phyloP scores from a whole-genome alignment of 2,888 invertebrate species.

The Drosophila neutralis region DNA sequence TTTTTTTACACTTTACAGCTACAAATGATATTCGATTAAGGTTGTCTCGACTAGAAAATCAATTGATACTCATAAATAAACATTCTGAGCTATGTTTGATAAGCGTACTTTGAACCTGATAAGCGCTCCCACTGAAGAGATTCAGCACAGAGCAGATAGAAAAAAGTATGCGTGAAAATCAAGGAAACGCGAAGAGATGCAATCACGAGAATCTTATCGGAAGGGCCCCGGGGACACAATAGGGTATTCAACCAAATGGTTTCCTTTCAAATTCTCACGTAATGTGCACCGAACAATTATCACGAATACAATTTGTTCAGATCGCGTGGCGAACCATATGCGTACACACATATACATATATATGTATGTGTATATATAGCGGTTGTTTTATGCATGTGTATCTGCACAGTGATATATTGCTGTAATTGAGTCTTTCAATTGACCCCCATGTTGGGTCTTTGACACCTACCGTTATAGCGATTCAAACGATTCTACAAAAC shows the following conservation, averaged over 20 bases:
- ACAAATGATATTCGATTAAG: constrained; percentile 20
- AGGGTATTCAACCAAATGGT: constrained; percentile 20
- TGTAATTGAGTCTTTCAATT: constrained; percentile 81
- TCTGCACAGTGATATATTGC: constrained; percentile 58
- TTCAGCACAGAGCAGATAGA: constrained; percentile 14
- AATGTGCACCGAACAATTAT: constrained; percentile 44
- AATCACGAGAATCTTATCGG: constrained; percentile 27
- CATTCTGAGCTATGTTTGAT: constrained; percentile 36
- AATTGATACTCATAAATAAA: constrained; percentile 12
- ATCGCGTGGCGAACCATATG: constrained; percentile 28
- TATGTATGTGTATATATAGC: constrained; percentile 7
- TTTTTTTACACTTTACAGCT: constrained; percentile 9
- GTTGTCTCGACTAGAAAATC: constrained; percentile 5
- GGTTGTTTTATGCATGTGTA: constrained; percentile 2
- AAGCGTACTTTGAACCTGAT: constrained; percentile 65
- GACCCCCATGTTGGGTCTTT: constrained; percentile 78
- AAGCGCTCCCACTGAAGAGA: constrained; percentile 12
- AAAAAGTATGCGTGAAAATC: constrained; percentile 6
- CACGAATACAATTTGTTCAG: constrained; percentile 35
- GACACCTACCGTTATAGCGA: constrained; percentile 60
- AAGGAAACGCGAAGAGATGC: constrained; percentile 29
- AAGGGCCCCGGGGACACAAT: constrained; percentile 3
- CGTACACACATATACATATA: background rate
- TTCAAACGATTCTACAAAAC: constrained; percentile 26
- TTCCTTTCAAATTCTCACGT: constrained; percentile 38